A percentile compares a stretch with the other conserved stretches of the same genome.
These are phyloP conservation scores for Julus scandinavius DNA, from an alignment of 2,888 invertebrate genomes.

Conservation along the genomic window DNA sequence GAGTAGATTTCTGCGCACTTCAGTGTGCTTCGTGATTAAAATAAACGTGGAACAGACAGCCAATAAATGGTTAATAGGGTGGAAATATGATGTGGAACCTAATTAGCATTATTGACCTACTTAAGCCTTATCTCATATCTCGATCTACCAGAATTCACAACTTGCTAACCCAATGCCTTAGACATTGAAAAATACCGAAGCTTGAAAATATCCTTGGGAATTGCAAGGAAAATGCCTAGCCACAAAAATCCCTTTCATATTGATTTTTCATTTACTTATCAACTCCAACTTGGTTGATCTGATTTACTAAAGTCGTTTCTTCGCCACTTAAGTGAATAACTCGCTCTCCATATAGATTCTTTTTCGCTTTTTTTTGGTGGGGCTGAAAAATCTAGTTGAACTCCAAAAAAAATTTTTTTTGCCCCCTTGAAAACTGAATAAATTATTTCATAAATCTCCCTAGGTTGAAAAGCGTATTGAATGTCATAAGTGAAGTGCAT, in stretches of 20 bases:
- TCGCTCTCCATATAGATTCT: background rate
- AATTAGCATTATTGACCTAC: conserved; percentile 3
- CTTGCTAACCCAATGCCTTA: background rate
- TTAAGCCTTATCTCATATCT: background rate
- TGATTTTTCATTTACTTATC: conserved; percentile 45
- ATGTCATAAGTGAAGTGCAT: background rate
- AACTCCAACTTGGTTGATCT: conserved; percentile 29
- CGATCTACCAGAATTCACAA: background rate
- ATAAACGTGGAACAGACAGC: background rate
- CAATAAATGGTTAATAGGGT: conserved; percentile 4
- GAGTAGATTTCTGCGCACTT: background rate
- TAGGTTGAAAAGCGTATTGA: background rate
- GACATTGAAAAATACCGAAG: background rate
- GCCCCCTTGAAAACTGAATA: background rate
- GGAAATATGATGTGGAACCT: conserved; percentile 24
- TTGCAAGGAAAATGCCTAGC: background rate
- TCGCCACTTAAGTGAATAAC: conserved; percentile 43
- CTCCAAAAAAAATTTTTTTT: background rate
- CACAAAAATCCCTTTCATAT: conserved; percentile 13
- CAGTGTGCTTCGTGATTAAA: background rate
- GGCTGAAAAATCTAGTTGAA: background rate
- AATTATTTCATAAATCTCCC: background rate
- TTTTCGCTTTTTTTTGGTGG: background rate
- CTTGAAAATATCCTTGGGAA: background rate
- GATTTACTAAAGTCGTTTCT: conserved; percentile 46